A percentile compares a stretch with the other conserved stretches of the same genome.
Conservation (phyloP, 30 jellyfish, hydroid and myxozoan species). For the Aurelia aurita region DNA sequence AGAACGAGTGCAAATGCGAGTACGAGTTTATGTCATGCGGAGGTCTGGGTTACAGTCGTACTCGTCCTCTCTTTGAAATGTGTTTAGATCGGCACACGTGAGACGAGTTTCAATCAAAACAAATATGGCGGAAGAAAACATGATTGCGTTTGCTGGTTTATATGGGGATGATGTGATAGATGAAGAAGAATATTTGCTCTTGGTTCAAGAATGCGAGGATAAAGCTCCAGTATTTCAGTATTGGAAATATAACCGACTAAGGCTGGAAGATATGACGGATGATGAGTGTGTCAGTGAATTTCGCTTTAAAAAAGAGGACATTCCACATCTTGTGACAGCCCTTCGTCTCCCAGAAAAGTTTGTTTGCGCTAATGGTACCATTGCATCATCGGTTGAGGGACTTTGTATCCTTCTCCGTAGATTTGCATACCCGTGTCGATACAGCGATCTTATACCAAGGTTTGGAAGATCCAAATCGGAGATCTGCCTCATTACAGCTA, state of each 20-base stretch:
- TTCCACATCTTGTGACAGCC: slow-evolving; percentile 11
- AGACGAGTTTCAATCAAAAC: too few species aligned
- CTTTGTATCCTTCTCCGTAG: slow-evolving; percentile 55
- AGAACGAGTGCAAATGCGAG: too few species aligned
- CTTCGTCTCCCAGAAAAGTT: slow-evolving; percentile 33
- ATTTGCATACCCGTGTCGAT: slow-evolving; percentile 78
- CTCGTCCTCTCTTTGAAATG: too few species aligned
- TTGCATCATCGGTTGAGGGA: slow-evolving; percentile 58
- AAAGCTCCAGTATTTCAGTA: slow-evolving; percentile 51
- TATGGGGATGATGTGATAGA: slow-evolving; percentile 33
- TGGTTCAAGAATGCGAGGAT: background rate
- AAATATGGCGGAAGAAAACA: too few species aligned
- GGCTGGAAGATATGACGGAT: slow-evolving; percentile 23
- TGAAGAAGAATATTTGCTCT: slow-evolving; percentile 19
- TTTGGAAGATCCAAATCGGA: slow-evolving; percentile 70
- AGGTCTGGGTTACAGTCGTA: too few species aligned
- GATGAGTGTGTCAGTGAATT: slow-evolving; percentile 52
- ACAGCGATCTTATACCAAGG: slow-evolving; percentile 65
- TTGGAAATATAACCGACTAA: slow-evolving; percentile 34
- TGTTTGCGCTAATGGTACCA: slow-evolving; percentile 48
- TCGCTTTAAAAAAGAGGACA: slow-evolving; percentile 51
- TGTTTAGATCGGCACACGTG: too few species aligned
- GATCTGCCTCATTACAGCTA: slow-evolving; percentile 63
- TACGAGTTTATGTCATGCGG: too few species aligned
- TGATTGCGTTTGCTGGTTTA: too few species aligned